A percentile compares a stretch with the other conserved stretches of the same genome.
phyloP scores from a whole-genome alignment of 2,888 invertebrate species.

The Fragum sueziense region DNA sequence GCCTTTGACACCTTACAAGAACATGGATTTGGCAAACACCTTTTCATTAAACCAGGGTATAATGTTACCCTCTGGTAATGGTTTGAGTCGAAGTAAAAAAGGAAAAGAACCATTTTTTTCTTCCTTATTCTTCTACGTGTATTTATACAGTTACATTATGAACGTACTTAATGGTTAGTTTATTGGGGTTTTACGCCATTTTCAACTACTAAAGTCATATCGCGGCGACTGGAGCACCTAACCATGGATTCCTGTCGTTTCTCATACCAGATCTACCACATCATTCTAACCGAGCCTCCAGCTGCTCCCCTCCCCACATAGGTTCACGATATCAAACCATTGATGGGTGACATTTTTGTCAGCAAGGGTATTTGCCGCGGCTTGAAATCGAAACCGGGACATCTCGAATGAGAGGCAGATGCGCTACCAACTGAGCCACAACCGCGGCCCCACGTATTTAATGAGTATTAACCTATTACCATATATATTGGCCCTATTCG shows the following conservation, averaged over 20 bases:
- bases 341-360: background rate
- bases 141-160: too few relatives aligned
- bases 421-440: background rate
- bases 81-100: background rate
- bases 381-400: background rate
- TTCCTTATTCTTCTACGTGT: too few relatives aligned
- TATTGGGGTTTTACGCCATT: background rate
- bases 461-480: too few relatives aligned
- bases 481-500: too few relatives aligned
- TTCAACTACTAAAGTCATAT: background rate
- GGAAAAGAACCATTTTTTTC: too few relatives aligned
- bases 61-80: background rate
- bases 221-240: background rate
- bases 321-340: background rate
- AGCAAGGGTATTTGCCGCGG: background rate
- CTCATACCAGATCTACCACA: background rate
- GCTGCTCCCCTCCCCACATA: background rate
- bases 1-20: too few relatives aligned
- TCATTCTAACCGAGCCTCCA: background rate
- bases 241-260: background rate
- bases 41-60: background rate
- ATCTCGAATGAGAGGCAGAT: background rate
- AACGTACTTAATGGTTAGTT: background rate
- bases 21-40: background rate
- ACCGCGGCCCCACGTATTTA: too few relatives aligned